Conservation (phyloP, 2,113 vertebrate genomes). For the Misgurnus anguillicaudatus region DNA sequence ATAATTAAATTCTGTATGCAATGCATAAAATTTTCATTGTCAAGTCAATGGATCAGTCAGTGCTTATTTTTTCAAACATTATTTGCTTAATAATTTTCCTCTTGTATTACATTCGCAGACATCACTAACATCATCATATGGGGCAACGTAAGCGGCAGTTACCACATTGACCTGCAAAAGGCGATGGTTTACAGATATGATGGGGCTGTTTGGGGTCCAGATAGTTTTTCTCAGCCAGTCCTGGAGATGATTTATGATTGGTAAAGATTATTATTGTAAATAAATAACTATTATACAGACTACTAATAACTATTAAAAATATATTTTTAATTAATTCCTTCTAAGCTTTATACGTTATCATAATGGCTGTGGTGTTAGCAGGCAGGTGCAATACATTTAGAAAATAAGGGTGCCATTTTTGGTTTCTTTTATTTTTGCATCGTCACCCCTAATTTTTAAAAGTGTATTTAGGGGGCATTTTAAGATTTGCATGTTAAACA, state of each 20-base stretch:
- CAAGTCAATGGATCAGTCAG: no score
- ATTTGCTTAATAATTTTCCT: not conserved
- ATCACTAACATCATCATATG: conserved; percentile 87
- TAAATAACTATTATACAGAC: not conserved
- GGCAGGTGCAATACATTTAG: not conserved
- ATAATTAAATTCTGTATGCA: no score
- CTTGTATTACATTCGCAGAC: conserved; percentile 64
- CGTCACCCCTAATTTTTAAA: no score
- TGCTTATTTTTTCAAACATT: not conserved
- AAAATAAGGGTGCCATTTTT: no score
- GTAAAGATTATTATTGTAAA: conserved; percentile 63
- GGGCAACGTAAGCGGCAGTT: conserved; percentile 86
- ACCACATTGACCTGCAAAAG: conserved; percentile 84
- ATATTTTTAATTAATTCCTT: not conserved
- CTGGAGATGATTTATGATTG: conserved; percentile 78
- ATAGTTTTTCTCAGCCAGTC: conserved; percentile 71
- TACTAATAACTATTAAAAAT: no score
- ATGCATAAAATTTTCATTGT: not conserved
- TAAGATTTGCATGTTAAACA: not conserved
- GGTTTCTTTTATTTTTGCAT: no score
- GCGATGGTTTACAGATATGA: conserved; percentile 78
- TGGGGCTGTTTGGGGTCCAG: conserved; percentile 80
- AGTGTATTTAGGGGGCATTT: not conserved
- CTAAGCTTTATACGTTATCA: not conserved
- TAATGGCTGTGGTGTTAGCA: not conserved